A percentile compares a stretch with the other conserved stretches of the same genome.
Evolutionary conservation across 2,888 invertebrate species (phyloP).

Genomic region (Microctonus brassicae): DNA sequence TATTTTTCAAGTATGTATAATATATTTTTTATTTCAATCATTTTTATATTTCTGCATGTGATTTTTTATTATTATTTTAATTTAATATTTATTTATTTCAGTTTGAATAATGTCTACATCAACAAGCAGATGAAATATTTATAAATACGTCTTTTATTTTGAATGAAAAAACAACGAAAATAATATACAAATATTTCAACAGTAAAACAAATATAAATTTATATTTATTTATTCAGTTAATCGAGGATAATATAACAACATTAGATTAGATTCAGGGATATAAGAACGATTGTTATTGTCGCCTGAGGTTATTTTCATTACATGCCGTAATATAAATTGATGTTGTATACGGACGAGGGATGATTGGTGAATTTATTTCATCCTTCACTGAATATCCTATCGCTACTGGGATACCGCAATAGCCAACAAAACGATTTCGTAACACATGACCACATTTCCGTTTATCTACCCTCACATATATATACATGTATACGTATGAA

Average conservation of each 20-base stretch:
- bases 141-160: too few species aligned
- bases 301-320: constrained; percentile 17
- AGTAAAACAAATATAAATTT: background rate
- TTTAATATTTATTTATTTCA: too few species aligned
- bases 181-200: too few species aligned
- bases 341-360: constrained; percentile 8
- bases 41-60: background rate
- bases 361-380: constrained; percentile 33
- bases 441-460: constrained; percentile 1
- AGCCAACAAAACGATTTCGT: constrained; percentile 26
- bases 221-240: background rate
- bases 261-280: background rate
- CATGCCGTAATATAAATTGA: background rate
- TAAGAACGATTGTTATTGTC: background rate
- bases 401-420: constrained; percentile 21
- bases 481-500: background rate
- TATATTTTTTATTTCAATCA: constrained; percentile 18
- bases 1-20: too few species aligned
- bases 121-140: too few species aligned
- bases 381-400: constrained; percentile 26
- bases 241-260: background rate
- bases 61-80: too few species aligned
- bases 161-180: too few species aligned
- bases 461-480: background rate
- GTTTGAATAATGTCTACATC: too few species aligned